Percentiles rank a stretch among this genome's conserved stretches.
phyloP scores from a whole-genome alignment of 2,113 vertebrate genomes.

The Ahaetulla prasina region DNA sequence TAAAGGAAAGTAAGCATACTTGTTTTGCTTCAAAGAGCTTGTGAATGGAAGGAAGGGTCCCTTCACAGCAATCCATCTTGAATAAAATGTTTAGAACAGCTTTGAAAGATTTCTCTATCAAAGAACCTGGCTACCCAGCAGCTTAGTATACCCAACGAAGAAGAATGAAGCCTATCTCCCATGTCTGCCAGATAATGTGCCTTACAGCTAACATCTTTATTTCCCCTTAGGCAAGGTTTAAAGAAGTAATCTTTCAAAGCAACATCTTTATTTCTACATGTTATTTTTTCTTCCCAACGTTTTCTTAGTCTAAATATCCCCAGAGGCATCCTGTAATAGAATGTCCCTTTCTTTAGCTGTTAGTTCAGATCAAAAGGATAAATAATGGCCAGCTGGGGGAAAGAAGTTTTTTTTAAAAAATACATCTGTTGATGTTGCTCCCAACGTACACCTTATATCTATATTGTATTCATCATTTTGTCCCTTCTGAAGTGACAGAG shows the following conservation, averaged over 20 bases:
- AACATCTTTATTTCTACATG: slow-evolving; percentile 9
- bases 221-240: neutral
- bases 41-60: neutral
- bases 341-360: slow-evolving; percentile 10
- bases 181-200: neutral
- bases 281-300: slow-evolving; percentile 13
- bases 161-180: neutral
- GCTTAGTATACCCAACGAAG: neutral
- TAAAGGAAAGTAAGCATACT: neutral
- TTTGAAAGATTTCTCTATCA: neutral
- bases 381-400: slow-evolving; percentile 3
- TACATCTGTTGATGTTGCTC: slow-evolving; percentile 2
- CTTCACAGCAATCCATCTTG: neutral
- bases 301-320: slow-evolving; percentile 17
- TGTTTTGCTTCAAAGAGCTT: neutral
- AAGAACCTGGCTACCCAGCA: neutral
- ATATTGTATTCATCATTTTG: neutral
- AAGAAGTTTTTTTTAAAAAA: neutral
- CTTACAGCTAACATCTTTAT: neutral
- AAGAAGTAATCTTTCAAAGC: slow-evolving; percentile 19
- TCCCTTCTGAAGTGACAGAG: neutral
- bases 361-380: slow-evolving; percentile 9
- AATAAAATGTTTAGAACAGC: neutral
- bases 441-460: neutral
- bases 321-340: slow-evolving; percentile 3